These are phyloP conservation scores for Willowsia nigromaculata DNA, from an alignment of 2,888 invertebrate genomes.

Conservation along the genomic window DNA sequence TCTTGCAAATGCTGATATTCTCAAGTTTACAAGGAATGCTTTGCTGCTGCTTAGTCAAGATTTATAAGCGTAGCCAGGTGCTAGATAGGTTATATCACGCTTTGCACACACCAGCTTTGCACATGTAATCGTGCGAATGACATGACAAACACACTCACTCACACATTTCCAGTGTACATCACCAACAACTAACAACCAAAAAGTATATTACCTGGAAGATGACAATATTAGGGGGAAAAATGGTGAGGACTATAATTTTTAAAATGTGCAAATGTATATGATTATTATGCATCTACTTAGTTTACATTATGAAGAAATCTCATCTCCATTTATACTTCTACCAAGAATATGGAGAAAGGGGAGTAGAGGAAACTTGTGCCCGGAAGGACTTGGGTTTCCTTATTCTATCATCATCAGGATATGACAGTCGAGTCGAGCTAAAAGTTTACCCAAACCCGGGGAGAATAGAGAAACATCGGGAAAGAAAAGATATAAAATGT, in stretches of 20 bases:
- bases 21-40: neutral
- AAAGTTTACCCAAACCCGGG: neutral
- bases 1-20: neutral
- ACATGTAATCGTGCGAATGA: slow-evolving; percentile 35
- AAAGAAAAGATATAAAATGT: neutral
- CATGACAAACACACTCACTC: slow-evolving; percentile 24
- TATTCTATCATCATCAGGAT: slow-evolving; percentile 56
- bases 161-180: neutral
- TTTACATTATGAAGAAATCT: neutral
- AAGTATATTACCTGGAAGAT: neutral
- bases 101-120: neutral
- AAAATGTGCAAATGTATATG: neutral
- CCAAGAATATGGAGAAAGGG: neutral
- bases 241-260: neutral
- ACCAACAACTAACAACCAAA: neutral
- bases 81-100: neutral
- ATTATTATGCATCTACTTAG: neutral
- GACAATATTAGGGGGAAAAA: neutral
- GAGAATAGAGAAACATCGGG: slow-evolving; percentile 3
- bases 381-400: slow-evolving; percentile 63
- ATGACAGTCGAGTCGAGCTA: slow-evolving; percentile 35
- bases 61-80: slow-evolving; percentile 30
- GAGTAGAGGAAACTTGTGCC: slow-evolving; percentile 36
- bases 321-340: slow-evolving; percentile 1
- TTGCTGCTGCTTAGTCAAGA: neutral